A percentile compares a stretch with the other conserved stretches of the same genome.
These are phyloP conservation scores for Choloepus didactylus DNA, from an alignment of 2,797 vertebrate species.

Conservation along the genomic window DNA sequence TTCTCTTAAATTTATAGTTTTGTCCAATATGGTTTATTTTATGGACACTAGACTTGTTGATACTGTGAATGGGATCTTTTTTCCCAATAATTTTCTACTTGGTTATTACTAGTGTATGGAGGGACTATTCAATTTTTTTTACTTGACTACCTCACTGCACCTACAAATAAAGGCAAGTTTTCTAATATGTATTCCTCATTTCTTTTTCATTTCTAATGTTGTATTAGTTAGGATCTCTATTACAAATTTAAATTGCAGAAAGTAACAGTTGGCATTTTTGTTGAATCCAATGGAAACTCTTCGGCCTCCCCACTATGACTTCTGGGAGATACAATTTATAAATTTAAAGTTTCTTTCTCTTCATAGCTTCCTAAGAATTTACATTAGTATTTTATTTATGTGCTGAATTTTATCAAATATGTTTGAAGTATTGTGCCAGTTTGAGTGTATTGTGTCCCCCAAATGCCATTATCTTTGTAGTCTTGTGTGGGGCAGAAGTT, in stretches of 20 bases:
- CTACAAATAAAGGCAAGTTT: constrained; percentile 12
- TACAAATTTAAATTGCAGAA: constrained; percentile 41
- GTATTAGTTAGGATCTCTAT: neutral
- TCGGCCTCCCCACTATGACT: neutral
- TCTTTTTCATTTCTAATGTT: constrained; percentile 29
- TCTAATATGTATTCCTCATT: neutral
- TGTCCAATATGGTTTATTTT: constrained; percentile 9
- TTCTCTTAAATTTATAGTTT: constrained; percentile 33
- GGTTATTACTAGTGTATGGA: neutral
- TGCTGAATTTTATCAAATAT: constrained; percentile 21
- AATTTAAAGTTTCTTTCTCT: neutral
- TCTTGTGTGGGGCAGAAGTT: no score
- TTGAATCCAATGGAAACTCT: neutral
- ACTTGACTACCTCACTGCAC: neutral
- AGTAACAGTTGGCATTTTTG: neutral
- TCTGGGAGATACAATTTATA: neutral
- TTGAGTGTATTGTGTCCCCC: no score
- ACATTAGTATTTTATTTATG: constrained; percentile 26
- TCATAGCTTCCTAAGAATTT: constrained; percentile 27
- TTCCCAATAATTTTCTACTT: neutral
- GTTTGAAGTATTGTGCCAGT: no score
- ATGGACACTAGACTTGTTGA: neutral
- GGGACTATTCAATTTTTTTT: constrained; percentile 13
- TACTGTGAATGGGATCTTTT: neutral
- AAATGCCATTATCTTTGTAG: no score